phyloP scores from a whole-genome alignment of 2,797 vertebrate species.

The Rhodeus uyekii region DNA sequence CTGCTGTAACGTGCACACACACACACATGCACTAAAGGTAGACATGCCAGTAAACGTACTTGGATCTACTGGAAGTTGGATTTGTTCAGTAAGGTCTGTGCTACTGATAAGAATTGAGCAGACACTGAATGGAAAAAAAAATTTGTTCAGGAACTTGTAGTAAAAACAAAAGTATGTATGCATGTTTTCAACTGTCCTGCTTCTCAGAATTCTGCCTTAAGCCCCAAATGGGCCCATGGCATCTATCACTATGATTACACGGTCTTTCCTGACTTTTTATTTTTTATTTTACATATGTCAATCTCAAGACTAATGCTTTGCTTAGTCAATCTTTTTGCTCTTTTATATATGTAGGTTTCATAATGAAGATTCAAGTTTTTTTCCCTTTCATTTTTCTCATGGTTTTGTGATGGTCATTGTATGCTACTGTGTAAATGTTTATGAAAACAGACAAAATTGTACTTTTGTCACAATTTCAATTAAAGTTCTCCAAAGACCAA shows the following conservation, averaged over 20 bases:
- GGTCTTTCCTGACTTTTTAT: background rate
- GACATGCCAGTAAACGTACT: background rate
- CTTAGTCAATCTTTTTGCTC: background rate
- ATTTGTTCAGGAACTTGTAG: constrained; percentile 1
- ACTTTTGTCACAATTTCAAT: constrained; percentile 36
- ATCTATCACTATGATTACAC: background rate
- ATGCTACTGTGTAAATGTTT: constrained; percentile 39
- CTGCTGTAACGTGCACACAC: constrained; percentile 75
- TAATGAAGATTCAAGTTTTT: background rate
- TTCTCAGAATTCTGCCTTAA: background rate
- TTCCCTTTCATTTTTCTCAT: background rate
- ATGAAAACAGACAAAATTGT: constrained; percentile 53
- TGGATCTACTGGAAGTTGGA: background rate
- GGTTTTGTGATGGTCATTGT: constrained; percentile 32
- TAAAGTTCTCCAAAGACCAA: constrained; percentile 25
- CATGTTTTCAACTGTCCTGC: background rate
- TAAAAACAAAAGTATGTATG: background rate
- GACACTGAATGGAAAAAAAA: background rate
- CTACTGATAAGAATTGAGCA: background rate
- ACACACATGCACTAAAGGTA: background rate
- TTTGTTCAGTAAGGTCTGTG: background rate
- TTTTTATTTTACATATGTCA: background rate
- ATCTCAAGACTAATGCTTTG: background rate
- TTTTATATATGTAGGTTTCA: constrained; percentile 15
- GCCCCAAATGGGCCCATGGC: background rate